A percentile compares a stretch with the other conserved stretches of the same genome.
Evolutionary conservation across 2,113 vertebrate species (phyloP).

Genomic region (Hypanus sabinus): DNA sequence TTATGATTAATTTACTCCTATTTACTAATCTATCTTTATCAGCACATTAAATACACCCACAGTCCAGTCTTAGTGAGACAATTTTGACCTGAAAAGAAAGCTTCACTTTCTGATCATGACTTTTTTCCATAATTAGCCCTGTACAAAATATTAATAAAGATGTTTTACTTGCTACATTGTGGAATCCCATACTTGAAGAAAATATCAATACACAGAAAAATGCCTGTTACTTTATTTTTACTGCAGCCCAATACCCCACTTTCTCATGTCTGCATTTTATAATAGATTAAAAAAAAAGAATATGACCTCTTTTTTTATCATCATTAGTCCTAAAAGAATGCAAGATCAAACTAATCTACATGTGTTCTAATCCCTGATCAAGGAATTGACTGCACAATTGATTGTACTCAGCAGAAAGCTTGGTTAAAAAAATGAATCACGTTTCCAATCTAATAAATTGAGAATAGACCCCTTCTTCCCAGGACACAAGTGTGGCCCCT

Average conservation of each 20-base stretch:
- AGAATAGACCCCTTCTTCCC: conserved; percentile 3
- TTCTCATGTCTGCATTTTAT: neutral
- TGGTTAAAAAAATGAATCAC: conserved; percentile 12
- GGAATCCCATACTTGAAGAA: neutral
- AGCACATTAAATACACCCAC: neutral
- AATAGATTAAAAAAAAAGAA: neutral
- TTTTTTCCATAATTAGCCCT: neutral
- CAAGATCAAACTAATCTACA: conserved; percentile 5
- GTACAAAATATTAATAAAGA: neutral
- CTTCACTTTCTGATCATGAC: neutral
- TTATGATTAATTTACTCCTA: neutral
- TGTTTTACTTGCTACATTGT: neutral
- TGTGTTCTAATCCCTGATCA: conserved; percentile 4
- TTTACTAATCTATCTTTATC: neutral
- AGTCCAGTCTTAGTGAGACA: neutral
- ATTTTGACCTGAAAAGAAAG: neutral
- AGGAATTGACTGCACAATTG: neutral
- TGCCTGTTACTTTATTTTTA: neutral
- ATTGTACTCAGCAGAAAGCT: neutral
- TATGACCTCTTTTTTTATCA: neutral
- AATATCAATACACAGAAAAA: neutral
- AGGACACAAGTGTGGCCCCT: neutral
- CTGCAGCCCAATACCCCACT: neutral
- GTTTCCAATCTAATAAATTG: conserved; percentile 17
- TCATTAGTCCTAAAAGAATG: neutral